Percentiles rank a stretch among this genome's conserved stretches.
Evolutionary conservation across 2,888 invertebrate species (phyloP).

Genomic region (Eubasilissa splendida): DNA sequence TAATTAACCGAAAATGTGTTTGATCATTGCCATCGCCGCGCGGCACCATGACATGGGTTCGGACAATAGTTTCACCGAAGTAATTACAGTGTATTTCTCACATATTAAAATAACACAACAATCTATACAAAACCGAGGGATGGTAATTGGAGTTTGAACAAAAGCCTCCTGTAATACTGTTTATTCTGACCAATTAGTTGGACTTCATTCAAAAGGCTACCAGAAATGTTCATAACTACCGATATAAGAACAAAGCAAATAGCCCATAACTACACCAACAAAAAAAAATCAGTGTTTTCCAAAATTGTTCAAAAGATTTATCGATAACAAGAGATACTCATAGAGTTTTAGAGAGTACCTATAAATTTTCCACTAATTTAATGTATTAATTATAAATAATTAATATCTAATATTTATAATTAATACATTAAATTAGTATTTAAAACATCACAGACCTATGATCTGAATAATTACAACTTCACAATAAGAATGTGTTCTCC

Average conservation of each 20-base stretch:
- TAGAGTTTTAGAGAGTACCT: no score
- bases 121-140: slow-evolving; percentile 36
- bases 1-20: background rate
- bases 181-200: slow-evolving; percentile 56
- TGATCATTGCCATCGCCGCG: background rate
- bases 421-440: no score
- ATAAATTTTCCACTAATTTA: no score
- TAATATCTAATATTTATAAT: no score
- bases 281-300: slow-evolving; percentile 13
- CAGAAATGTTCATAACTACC: slow-evolving; percentile 44
- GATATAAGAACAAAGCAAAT: slow-evolving; percentile 24
- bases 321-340: no score
- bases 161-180: slow-evolving; percentile 35
- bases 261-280: slow-evolving; percentile 7
- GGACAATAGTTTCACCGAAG: slow-evolving; percentile 38
- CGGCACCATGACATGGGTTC: slow-evolving; percentile 33
- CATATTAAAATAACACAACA: slow-evolving; percentile 52
- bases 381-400: no score
- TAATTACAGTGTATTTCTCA: slow-evolving; percentile 55
- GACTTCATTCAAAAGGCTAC: slow-evolving; percentile 41
- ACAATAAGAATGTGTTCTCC: no score
- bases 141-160: slow-evolving; percentile 38
- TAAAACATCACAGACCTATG: no score
- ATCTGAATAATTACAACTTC: no score
- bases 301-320: background rate